These are phyloP conservation scores for Lordiphosa stackelbergi DNA, from an alignment of 1,140 invertebrate species.

Conservation along the genomic window DNA sequence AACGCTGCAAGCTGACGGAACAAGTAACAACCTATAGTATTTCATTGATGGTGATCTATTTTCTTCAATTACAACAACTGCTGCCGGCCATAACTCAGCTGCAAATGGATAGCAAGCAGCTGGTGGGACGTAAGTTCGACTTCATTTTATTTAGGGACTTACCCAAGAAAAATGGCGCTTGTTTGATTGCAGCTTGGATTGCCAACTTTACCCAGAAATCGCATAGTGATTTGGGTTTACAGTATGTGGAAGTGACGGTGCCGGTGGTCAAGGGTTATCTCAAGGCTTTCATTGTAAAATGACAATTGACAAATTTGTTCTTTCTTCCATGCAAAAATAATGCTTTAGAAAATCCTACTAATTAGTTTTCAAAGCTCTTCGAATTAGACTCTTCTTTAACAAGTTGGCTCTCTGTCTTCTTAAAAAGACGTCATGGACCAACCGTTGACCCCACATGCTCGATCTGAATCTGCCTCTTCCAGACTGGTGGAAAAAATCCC, in stretches of 20 bases:
- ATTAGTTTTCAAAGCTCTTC: too few species aligned
- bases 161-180: too few species aligned
- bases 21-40: slow-evolving; percentile 61
- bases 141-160: too few species aligned
- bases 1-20: slow-evolving; percentile 56
- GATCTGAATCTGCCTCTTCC: too few species aligned
- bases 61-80: slow-evolving; percentile 43
- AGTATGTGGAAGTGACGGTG: slow-evolving; percentile 27
- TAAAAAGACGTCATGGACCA: too few species aligned
- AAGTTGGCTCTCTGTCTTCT: too few species aligned
- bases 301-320: too few species aligned
- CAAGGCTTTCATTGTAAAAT: slow-evolving; percentile 35
- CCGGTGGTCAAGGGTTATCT: slow-evolving; percentile 35
- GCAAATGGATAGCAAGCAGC: slow-evolving; percentile 39
- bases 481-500: too few species aligned
- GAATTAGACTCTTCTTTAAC: too few species aligned
- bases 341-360: too few species aligned
- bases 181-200: slow-evolving; percentile 54
- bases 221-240: slow-evolving; percentile 34
- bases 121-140: slow-evolving; percentile 52
- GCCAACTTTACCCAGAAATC: slow-evolving; percentile 51
- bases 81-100: slow-evolving; percentile 47
- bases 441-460: too few species aligned
- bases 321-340: too few species aligned
- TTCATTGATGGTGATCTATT: slow-evolving; percentile 63